Evolutionary conservation across 2,888 invertebrate genomes (phyloP).

Genomic region (Eustalomyia histrio): DNA sequence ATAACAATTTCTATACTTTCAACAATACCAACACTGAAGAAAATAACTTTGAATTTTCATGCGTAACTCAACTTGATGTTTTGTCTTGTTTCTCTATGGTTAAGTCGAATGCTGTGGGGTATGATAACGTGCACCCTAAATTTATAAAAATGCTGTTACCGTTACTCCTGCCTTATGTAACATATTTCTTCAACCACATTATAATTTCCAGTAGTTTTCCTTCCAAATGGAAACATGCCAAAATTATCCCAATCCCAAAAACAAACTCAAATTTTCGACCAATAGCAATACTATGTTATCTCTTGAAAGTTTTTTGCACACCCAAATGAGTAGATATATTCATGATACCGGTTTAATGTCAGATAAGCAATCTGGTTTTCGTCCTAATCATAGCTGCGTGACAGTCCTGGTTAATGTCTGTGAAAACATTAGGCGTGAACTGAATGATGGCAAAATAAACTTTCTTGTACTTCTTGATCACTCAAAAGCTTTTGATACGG

Average conservation of each 20-base stretch:
- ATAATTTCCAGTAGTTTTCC: neutral
- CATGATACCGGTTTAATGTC: neutral
- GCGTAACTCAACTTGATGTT: neutral
- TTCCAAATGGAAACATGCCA: neutral
- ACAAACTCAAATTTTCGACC: neutral
- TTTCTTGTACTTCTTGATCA: neutral
- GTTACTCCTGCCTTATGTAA: neutral
- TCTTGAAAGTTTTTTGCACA: neutral
- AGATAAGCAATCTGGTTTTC: neutral
- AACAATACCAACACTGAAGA: neutral
- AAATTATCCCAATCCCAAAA: neutral
- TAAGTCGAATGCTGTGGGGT: neutral
- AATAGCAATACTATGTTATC: neutral
- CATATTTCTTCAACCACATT: neutral
- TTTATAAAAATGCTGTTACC: neutral
- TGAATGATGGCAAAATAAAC: neutral
- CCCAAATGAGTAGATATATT: neutral
- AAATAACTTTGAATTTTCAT: neutral
- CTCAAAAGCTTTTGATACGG: neutral
- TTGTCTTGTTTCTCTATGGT: neutral
- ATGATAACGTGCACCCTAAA: neutral
- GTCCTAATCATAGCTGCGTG: neutral
- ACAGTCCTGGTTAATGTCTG: no score
- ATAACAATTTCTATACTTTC: neutral
- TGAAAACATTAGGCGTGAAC: no score